Evolutionary conservation across 2,888 invertebrate species (phyloP).

Genomic region (Mantis religiosa): DNA sequence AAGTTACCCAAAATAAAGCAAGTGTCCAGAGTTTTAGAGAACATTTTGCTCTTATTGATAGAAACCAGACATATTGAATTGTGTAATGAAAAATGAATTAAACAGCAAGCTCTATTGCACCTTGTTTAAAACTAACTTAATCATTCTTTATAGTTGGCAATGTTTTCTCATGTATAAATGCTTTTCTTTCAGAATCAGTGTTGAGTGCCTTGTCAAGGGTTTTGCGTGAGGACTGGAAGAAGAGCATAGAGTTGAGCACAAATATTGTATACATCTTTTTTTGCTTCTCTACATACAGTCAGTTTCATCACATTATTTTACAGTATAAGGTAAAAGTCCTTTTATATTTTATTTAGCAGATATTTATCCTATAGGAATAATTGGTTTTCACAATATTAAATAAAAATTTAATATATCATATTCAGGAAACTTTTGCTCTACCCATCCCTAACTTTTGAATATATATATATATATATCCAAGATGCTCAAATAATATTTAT

Average conservation of each 20-base stretch:
- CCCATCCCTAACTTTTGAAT: too few species aligned
- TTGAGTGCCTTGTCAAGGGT: constrained; percentile 93
- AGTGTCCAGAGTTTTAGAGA: too few species aligned
- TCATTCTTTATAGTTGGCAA: background rate
- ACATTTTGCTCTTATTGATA: too few species aligned
- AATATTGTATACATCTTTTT: constrained; percentile 96
- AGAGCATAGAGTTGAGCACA: constrained; percentile 91
- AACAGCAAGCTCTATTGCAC: background rate
- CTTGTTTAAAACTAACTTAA: background rate
- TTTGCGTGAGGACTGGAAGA: constrained; percentile 94
- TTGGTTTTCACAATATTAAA: too few species aligned
- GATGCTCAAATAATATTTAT: background rate
- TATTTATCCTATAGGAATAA: too few species aligned
- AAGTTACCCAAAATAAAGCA: too few species aligned
- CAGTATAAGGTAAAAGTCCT: constrained; percentile 74
- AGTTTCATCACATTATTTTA: constrained; percentile 90
- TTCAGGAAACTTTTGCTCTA: too few species aligned
- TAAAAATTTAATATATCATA: too few species aligned
- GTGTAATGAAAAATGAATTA: background rate
- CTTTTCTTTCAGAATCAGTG: constrained; percentile 69
- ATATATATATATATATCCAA: background rate
- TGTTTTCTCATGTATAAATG: background rate
- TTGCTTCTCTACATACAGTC: constrained; percentile 92
- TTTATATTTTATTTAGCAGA: too few species aligned
- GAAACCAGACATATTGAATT: too few species aligned